Percentiles rank a stretch among this genome's conserved stretches.
phyloP scores from a whole-genome alignment of 2,113 vertebrate species.

The Colossoma macropomum region DNA sequence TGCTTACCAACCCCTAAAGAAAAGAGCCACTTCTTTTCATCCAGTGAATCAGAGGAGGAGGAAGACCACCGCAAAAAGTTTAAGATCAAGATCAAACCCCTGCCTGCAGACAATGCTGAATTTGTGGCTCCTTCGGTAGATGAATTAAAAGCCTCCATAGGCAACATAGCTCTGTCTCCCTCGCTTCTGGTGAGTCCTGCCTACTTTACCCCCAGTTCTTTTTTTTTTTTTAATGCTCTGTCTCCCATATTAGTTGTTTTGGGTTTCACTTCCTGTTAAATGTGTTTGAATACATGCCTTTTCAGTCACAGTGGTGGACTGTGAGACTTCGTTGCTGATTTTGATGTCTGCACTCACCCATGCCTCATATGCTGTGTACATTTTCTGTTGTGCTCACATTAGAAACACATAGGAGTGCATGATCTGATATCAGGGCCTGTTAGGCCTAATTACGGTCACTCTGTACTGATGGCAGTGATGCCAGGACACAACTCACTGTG shows the following conservation, averaged over 20 bases:
- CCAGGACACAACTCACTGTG: slow-evolving; percentile 10
- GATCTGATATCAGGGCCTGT: slow-evolving; percentile 3
- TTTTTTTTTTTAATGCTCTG: not conserved
- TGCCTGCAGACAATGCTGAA: slow-evolving; percentile 81
- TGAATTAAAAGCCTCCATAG: slow-evolving; percentile 92
- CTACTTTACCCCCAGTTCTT: not conserved
- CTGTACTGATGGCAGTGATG: not conserved
- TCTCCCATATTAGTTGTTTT: not conserved
- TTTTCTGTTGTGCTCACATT: not conserved
- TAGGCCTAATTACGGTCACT: not conserved
- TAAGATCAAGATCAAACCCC: slow-evolving; percentile 96
- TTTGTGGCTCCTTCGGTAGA: slow-evolving; percentile 84
- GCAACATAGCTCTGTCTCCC: slow-evolving; percentile 93
- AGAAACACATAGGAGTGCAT: not conserved
- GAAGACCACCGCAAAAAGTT: slow-evolving; percentile 94
- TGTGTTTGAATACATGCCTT: not conserved
- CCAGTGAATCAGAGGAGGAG: slow-evolving; percentile 94
- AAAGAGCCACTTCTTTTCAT: slow-evolving; percentile 95
- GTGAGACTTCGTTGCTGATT: not conserved
- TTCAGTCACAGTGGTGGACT: not conserved
- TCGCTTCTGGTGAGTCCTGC: slow-evolving; percentile 91
- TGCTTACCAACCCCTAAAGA: slow-evolving; percentile 79
- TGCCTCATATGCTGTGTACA: not conserved
- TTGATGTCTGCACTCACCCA: not conserved
- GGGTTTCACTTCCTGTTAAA: not conserved